Percentiles rank a stretch among this genome's conserved stretches.
Evolutionary conservation across 2,888 invertebrate species (phyloP).

Genomic region (Teleiodes luculella): DNA sequence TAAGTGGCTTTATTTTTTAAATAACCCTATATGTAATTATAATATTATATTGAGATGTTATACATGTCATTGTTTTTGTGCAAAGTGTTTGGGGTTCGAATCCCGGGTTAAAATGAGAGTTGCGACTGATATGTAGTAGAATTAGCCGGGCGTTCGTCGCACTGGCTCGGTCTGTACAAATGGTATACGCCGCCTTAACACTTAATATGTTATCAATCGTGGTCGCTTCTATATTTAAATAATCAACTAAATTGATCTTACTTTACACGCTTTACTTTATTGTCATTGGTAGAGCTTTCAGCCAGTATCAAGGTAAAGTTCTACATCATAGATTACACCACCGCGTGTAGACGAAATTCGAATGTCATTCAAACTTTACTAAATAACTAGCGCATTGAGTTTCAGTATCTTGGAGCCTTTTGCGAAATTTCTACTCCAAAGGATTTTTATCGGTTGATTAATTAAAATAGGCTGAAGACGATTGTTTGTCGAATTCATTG

Average conservation of each 20-base stretch:
- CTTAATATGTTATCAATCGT: slow-evolving; percentile 67
- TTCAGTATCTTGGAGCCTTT: too few species aligned
- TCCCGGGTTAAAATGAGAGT: slow-evolving; percentile 67
- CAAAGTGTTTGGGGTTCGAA: slow-evolving; percentile 66
- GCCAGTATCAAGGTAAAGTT: too few species aligned
- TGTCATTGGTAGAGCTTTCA: too few species aligned
- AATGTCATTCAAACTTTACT: too few species aligned
- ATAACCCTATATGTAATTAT: slow-evolving; percentile 65
- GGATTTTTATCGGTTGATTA: slow-evolving; percentile 35
- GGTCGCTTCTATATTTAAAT: slow-evolving; percentile 45
- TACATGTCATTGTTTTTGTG: slow-evolving; percentile 75
- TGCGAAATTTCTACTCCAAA: neutral
- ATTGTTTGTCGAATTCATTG: slow-evolving; percentile 30
- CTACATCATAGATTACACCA: too few species aligned
- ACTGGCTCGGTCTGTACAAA: slow-evolving; percentile 72
- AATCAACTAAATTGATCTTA: slow-evolving; percentile 34
- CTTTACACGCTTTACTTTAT: too few species aligned
- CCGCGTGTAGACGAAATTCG: too few species aligned
- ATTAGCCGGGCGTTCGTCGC: slow-evolving; percentile 51
- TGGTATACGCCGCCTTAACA: slow-evolving; percentile 76
- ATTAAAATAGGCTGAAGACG: slow-evolving; percentile 28
- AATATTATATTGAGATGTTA: slow-evolving; percentile 76
- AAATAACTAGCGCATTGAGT: too few species aligned
- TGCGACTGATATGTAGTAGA: slow-evolving; percentile 75
- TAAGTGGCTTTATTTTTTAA: slow-evolving; percentile 75